A percentile compares a stretch with the other conserved stretches of the same genome.
These are phyloP conservation scores for Periophthalmodon schlosseri DNA, from an alignment of 2,113 vertebrate genomes.

Conservation along the genomic window DNA sequence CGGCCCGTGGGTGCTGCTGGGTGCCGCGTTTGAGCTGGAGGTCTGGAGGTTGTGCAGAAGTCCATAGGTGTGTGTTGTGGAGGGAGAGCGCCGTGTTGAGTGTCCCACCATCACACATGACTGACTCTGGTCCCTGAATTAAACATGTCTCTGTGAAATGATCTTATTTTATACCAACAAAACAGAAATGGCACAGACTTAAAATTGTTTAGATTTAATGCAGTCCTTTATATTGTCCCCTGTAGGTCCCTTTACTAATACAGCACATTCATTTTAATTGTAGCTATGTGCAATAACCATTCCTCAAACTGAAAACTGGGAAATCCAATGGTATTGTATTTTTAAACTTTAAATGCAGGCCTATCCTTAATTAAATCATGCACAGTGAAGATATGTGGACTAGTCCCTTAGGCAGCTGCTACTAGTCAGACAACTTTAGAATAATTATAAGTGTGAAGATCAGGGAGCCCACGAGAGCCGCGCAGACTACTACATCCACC, in stretches of 20 bases:
- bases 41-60: slow-evolving; percentile 39
- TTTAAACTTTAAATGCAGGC: background rate
- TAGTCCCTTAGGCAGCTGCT: background rate
- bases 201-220: slow-evolving; percentile 5
- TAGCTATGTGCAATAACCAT: background rate
- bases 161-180: slow-evolving; percentile 76
- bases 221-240: slow-evolving; percentile 3
- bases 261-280: background rate
- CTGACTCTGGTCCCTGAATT: slow-evolving; percentile 73
- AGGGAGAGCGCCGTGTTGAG: slow-evolving; percentile 22
- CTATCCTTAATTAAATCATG: background rate
- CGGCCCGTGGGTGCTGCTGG: background rate
- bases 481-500: slow-evolving; percentile 1
- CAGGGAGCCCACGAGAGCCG: slow-evolving; percentile 1
- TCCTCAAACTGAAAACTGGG: background rate
- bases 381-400: background rate
- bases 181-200: slow-evolving; percentile 57
- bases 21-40: slow-evolving; percentile 47
- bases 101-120: slow-evolving; percentile 70
- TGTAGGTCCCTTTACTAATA: background rate
- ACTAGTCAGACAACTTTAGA: slow-evolving; percentile 30
- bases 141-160: slow-evolving; percentile 77
- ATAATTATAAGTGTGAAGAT: slow-evolving; percentile 30
- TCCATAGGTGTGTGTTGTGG: slow-evolving; percentile 27
- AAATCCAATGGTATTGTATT: background rate